A percentile compares a stretch with the other conserved stretches of the same genome.
These are phyloP conservation scores for Crossocerus cetratus DNA, from an alignment of 2,888 invertebrate genomes.

Conservation along the genomic window DNA sequence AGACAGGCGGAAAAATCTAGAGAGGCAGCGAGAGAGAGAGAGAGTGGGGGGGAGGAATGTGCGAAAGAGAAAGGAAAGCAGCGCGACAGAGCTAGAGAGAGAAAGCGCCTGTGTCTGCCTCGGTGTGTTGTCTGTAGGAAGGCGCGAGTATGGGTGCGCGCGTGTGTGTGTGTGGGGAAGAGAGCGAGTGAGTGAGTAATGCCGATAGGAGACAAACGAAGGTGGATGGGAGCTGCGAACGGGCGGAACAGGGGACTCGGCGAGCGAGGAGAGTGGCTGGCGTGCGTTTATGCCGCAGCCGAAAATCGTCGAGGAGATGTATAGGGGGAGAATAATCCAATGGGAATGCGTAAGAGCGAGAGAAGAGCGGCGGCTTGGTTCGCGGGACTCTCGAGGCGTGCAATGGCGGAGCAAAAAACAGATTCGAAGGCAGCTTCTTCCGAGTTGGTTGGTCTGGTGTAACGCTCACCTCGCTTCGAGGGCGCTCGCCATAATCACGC, in stretches of 20 bases:
- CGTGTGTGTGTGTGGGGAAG: not conserved
- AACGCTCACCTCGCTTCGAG: slow-evolving; percentile 52
- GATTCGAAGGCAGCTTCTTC: slow-evolving; percentile 55
- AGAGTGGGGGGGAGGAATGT: not conserved
- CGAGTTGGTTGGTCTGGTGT: slow-evolving; percentile 37
- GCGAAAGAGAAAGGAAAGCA: slow-evolving; percentile 9
- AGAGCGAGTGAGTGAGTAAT: not conserved
- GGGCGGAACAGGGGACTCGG: not conserved
- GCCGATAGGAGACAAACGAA: slow-evolving; percentile 5
- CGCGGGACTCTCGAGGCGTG: slow-evolving; percentile 56
- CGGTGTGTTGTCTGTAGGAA: too few relatives aligned
- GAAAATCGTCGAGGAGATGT: slow-evolving; percentile 9
- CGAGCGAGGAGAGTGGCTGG: slow-evolving; percentile 9
- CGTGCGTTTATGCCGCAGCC: slow-evolving; percentile 37
- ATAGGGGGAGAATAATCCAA: slow-evolving; percentile 20
- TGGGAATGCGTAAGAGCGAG: slow-evolving; percentile 42
- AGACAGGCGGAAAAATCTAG: slow-evolving; percentile 17
- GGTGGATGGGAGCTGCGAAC: not conserved
- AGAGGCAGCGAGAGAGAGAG: slow-evolving; percentile 3
- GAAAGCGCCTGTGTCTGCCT: not conserved
- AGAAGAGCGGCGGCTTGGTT: slow-evolving; percentile 50
- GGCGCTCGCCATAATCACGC: slow-evolving; percentile 51
- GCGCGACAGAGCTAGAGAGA: slow-evolving; percentile 1
- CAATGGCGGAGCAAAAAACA: slow-evolving; percentile 68
- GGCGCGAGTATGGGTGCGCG: too few relatives aligned